Evolutionary conservation across 2,797 vertebrate species (phyloP).

Genomic region (Manis javanica): DNA sequence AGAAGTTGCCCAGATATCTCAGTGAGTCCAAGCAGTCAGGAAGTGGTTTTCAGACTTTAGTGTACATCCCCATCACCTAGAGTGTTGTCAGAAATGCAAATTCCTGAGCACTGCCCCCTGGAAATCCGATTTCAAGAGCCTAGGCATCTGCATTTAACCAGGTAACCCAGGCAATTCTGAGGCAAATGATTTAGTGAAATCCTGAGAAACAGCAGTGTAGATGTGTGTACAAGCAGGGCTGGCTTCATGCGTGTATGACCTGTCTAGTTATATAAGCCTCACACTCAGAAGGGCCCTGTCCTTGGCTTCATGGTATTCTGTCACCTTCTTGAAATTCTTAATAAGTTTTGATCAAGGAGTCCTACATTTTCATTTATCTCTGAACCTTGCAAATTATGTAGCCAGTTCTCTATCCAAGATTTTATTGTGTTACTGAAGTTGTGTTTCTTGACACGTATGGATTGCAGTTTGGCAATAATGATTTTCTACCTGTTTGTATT

Average conservation of each 20-base stretch:
- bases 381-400: not conserved
- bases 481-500: constrained; percentile 15
- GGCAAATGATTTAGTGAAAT: not conserved
- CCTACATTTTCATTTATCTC: not conserved
- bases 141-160: not conserved
- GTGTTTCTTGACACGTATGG: not conserved
- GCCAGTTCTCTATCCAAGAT: not conserved
- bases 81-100: not conserved
- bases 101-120: not conserved
- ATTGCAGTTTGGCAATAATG: not conserved
- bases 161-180: not conserved
- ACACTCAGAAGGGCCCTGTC: not conserved
- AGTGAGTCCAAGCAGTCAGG: not conserved
- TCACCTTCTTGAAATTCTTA: constrained; percentile 12
- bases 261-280: not conserved
- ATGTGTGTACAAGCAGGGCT: not conserved
- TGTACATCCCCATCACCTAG: not conserved
- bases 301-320: not conserved
- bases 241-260: fast-evolving
- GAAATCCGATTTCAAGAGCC: not conserved
- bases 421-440: not conserved
- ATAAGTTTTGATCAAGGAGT: not conserved
- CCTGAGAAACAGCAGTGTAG: not conserved
- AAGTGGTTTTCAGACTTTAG: not conserved
- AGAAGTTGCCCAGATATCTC: not conserved